phyloP scores from a whole-genome alignment of 2,113 vertebrate genomes.

The Arothron firmamentum region DNA sequence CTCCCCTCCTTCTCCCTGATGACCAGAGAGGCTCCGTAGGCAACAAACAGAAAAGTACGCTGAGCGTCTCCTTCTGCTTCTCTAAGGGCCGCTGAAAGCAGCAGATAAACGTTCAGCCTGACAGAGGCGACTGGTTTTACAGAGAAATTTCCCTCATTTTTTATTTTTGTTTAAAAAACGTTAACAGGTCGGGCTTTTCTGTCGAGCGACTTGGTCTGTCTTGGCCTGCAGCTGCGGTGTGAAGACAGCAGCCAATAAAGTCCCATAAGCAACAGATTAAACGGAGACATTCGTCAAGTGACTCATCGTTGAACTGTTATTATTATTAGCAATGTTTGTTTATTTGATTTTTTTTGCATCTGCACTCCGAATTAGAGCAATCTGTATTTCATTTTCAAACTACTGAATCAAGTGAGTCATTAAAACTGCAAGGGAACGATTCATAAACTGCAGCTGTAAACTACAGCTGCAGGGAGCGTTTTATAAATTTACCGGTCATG shows the following conservation, averaged over 20 bases:
- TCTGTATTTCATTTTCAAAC: no score
- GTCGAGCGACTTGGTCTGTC: neutral
- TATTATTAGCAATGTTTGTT: no score
- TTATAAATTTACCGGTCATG: slow-evolving; percentile 16
- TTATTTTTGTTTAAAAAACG: no score
- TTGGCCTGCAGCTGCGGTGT: neutral
- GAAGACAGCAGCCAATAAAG: neutral
- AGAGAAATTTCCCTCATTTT: no score
- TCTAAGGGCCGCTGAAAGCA: slow-evolving; percentile 7
- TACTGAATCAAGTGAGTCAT: no score
- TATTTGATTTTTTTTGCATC: no score
- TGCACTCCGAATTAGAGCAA: no score
- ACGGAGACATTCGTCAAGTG: no score
- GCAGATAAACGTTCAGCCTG: slow-evolving; percentile 16
- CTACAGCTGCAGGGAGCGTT: slow-evolving; percentile 3
- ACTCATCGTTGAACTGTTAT: no score
- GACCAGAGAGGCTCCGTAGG: slow-evolving; percentile 33
- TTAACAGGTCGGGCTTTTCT: no score
- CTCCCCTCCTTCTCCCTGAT: slow-evolving; percentile 27
- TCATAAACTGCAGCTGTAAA: slow-evolving; percentile 5
- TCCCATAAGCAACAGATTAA: neutral
- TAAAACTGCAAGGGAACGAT: neutral
- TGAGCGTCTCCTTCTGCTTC: slow-evolving; percentile 31
- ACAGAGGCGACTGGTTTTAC: neutral
- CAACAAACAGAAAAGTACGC: slow-evolving; percentile 28